These are phyloP conservation scores for Sinodicranocentrus sp. DNA, from an alignment of 2,888 invertebrate genomes.

Conservation along the genomic window DNA sequence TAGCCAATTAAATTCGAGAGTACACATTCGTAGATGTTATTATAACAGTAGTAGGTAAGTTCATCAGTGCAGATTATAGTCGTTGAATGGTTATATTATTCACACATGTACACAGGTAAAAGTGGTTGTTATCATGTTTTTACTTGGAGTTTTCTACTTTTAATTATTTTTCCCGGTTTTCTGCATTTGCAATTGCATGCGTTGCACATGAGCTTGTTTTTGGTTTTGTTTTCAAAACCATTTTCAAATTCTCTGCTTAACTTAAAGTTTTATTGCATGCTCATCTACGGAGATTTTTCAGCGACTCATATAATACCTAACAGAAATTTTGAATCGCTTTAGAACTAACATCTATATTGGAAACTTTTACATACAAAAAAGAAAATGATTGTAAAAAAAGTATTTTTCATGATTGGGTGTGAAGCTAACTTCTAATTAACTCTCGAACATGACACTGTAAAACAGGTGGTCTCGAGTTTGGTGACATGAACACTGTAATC, in stretches of 20 bases:
- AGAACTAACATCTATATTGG: no score
- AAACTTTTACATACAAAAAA: no score
- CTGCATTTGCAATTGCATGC: background rate
- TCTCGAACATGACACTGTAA: conserved; percentile 19
- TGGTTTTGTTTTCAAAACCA: no score
- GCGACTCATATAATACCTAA: no score
- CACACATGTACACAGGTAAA: conserved; percentile 26
- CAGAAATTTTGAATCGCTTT: no score
- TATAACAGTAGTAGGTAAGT: background rate
- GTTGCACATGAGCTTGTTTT: background rate
- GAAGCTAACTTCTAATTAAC: no score
- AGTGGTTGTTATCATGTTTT: conserved; percentile 19
- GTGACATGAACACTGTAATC: conserved; percentile 78
- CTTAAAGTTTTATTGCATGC: no score
- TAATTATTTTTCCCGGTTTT: background rate
- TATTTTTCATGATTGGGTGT: no score
- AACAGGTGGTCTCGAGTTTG: conserved; percentile 72
- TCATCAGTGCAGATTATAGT: background rate
- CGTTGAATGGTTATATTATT: conserved; percentile 7
- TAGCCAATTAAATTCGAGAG: conserved; percentile 3
- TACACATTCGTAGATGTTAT: conserved; percentile 22
- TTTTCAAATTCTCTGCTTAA: no score
- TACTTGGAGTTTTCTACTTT: background rate
- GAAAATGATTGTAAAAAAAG: no score
- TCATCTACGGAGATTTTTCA: no score